Base-by-base conservation (phyloP, 2,113 vertebrate species). In the Stigmatopora argus region DNA sequence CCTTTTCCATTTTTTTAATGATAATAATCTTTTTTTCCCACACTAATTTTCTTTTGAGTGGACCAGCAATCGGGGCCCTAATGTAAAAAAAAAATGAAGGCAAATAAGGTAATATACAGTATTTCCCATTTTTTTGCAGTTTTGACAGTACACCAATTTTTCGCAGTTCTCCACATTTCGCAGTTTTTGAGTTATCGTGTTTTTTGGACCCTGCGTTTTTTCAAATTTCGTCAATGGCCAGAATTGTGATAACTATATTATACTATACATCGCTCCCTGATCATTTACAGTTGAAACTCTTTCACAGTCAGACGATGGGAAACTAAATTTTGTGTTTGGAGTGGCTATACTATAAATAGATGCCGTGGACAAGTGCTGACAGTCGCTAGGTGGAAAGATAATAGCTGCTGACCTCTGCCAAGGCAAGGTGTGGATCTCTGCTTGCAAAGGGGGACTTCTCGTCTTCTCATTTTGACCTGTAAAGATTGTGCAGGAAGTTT, bases 401-500 rank as follows among this genome's bases (percentile, higher is more conserved):
- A 64, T 51, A 51, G 46, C 31, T n/a, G 67, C 85, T 89, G 67
- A 92, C 90, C 87, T 67, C 67, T 89, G 14, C 82, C 79, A 0
- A 86, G n/a, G 72, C 60, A 71, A 62, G 84, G 85, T 0, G 71
- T 76, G 0, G 90, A 88, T 65, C 85, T 75, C 71, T 90, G 89
- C 79, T 91, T 90, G 31, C 0, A 46, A 1, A 90, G 78, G 12
- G 81, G 78, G 0, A 31, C 71, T 4, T 72, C 76, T 18, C 51
- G 62, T 59, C 7, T 82, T 58, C 18, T 87, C 87, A 89, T 89
- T 26, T 67, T 87, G 59, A 59, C n/a, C 65, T 69, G 45, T 45
- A 38, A 45, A 45, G 12, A 59, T 59, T 59, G 7, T 5, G 15
- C 14, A 57, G 17, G 26, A 23, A 21, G 21, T 12, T 5, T 2